phyloP scores from a whole-genome alignment of 1,140 invertebrate species.

The Bombus sibiricus region DNA sequence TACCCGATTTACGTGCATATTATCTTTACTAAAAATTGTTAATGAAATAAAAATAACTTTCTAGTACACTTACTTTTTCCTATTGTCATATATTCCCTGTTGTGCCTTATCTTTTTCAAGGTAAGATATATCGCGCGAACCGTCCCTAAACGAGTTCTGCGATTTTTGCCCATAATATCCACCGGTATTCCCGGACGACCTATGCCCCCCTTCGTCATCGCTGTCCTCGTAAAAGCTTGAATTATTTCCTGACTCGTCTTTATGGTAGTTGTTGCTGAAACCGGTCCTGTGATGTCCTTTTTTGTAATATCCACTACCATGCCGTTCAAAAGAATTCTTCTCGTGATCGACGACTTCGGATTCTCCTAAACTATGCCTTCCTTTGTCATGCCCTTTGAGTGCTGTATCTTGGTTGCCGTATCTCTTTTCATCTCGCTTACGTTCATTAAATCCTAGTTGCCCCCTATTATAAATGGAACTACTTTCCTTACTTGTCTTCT shows the following conservation, averaged over 20 bases:
- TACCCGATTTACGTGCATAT: neutral
- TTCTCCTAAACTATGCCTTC: slow-evolving; percentile 55
- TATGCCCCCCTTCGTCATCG: slow-evolving; percentile 84
- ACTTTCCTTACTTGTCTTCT: slow-evolving; percentile 49
- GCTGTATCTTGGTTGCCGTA: slow-evolving; percentile 59
- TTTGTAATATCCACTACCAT: slow-evolving; percentile 77
- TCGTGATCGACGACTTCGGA: slow-evolving; percentile 56
- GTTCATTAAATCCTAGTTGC: slow-evolving; percentile 49
- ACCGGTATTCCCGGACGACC: slow-evolving; percentile 81
- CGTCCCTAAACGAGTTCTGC: slow-evolving; percentile 80
- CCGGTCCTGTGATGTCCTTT: slow-evolving; percentile 86
- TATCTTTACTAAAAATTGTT: neutral
- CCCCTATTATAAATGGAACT: slow-evolving; percentile 42
- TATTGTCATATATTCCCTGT: slow-evolving; percentile 81
- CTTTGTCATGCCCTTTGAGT: slow-evolving; percentile 62
- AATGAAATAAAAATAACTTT: neutral
- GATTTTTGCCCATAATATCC: slow-evolving; percentile 81
- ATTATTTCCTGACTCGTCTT: slow-evolving; percentile 86
- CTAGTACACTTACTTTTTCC: neutral
- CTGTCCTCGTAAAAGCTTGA: slow-evolving; percentile 86
- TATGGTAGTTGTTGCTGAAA: slow-evolving; percentile 86
- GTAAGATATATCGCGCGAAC: slow-evolving; percentile 79
- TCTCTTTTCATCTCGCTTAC: slow-evolving; percentile 55
- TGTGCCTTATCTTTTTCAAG: slow-evolving; percentile 78
- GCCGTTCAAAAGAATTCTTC: slow-evolving; percentile 55